Base-by-base conservation (phyloP, 2,797 vertebrate genomes). In the Kryptopterus vitreolus region DNA sequence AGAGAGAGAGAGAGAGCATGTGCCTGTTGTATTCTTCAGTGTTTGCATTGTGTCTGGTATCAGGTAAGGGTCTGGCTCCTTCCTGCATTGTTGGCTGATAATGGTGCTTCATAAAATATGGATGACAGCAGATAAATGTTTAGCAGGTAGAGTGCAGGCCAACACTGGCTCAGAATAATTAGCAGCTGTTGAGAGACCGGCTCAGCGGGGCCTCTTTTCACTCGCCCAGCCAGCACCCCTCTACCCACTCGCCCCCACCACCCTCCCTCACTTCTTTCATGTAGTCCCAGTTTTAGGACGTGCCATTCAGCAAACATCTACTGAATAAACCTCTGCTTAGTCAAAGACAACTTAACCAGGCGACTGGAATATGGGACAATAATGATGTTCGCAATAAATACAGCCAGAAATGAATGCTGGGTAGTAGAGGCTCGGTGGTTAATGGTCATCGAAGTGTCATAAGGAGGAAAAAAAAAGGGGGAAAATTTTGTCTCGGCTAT, bases 91-190 rank as follows among this genome's bases (percentile, higher is more conserved):
- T 93, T 82, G 90, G 87, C 63, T 78, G 89, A 93, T 94, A 93
- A 94, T 93, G 90, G 92, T 88, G 89, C 90, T 89, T 90, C 90
- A 92, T 95, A 92, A 95, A 94, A 94, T 92, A 95, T 94, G 91
- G 91, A 94, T 93, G 91, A 89, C 71, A 85, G 82, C 87, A 87
- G 86, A 86, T 92, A 92, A 93, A 93, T 93, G 92, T 94, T 94
- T 92, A 91, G 93, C 93, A 92, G 91, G 91, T 90, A 90, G 85
- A 89, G 90, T 91, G 74, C 81, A 90, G 90, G 90, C 91, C 89
- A 93, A 93, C 93, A 94, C 86, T 87, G 80, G 76, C 89, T 89
- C 89, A 86, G 90, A 91, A 91, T 94, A 92, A 95, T 93, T 93
- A 94, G 93, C 86, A 91, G 87, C 90, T 89, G 93, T 88, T 92